Evolutionary conservation across 2,888 invertebrate genomes (phyloP).

Genomic region (Sabellastarte sp.): DNA sequence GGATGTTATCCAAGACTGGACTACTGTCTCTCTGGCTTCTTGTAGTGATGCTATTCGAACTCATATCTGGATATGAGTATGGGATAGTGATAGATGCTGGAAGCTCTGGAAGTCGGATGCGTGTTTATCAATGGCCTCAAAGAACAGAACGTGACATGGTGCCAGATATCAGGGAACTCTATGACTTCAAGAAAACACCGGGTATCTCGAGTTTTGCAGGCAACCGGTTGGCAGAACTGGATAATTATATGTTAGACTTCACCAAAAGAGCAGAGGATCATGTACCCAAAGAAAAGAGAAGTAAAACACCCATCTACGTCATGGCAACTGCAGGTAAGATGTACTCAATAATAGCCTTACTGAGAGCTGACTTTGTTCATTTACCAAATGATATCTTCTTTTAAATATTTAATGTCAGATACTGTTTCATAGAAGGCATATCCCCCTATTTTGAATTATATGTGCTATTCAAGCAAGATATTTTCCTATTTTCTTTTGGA

Average conservation of each 20-base stretch:
- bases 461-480: too few relatives aligned
- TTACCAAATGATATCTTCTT: too few relatives aligned
- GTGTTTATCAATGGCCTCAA: slow-evolving; percentile 59
- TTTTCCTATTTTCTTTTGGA: too few relatives aligned
- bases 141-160: background rate
- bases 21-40: too few relatives aligned
- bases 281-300: background rate
- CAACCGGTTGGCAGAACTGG: background rate
- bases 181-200: background rate
- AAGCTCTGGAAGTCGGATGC: slow-evolving; percentile 62
- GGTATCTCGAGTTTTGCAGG: background rate
- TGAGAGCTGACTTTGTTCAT: too few relatives aligned
- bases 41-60: too few relatives aligned
- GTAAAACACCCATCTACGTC: background rate
- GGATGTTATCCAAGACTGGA: too few relatives aligned
- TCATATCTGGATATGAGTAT: too few relatives aligned
- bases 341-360: too few relatives aligned
- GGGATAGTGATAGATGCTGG: slow-evolving; percentile 63
- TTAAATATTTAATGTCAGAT: too few relatives aligned
- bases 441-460: too few relatives aligned
- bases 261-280: background rate
- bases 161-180: slow-evolving; percentile 15
- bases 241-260: background rate
- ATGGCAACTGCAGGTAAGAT: slow-evolving; percentile 2
- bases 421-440: too few relatives aligned